Conservation (phyloP, 2,888 invertebrate species). For the Sipunculus nudus region DNA sequence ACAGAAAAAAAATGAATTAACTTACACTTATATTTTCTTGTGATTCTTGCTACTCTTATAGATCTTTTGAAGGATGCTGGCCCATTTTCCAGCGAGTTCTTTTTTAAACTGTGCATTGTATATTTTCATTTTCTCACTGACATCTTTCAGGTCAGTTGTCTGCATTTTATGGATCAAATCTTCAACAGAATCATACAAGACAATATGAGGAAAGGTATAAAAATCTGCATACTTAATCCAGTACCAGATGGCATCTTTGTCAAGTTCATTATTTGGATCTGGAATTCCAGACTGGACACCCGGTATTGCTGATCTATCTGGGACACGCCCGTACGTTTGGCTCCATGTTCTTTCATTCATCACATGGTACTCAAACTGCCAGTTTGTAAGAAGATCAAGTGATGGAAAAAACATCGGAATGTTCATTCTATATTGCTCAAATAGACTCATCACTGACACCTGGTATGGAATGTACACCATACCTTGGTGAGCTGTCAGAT, state of each 20-base stretch:
- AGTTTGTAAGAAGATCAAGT: slow-evolving; percentile 18
- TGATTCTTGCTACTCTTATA: slow-evolving; percentile 16
- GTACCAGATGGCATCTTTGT: slow-evolving; percentile 12
- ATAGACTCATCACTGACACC: slow-evolving; percentile 29
- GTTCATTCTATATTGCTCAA: slow-evolving; percentile 35
- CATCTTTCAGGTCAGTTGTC: slow-evolving; percentile 7
- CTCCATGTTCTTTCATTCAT: slow-evolving; percentile 26
- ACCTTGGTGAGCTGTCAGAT: slow-evolving; percentile 16
- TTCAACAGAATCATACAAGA: slow-evolving; percentile 22
- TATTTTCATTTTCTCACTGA: slow-evolving; percentile 21
- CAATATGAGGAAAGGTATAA: slow-evolving; percentile 25
- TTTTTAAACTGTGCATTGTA: slow-evolving; percentile 21
- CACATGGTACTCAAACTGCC: slow-evolving; percentile 26
- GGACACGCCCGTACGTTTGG: slow-evolving; percentile 4
- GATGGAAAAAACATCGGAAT: slow-evolving; percentile 33
- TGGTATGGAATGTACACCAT: slow-evolving; percentile 28
- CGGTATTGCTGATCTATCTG: slow-evolving; percentile 15
- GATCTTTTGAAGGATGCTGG: slow-evolving; percentile 7
- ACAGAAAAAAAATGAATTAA: too few relatives aligned
- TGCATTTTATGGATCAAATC: slow-evolving; percentile 23
- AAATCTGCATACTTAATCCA: slow-evolving; percentile 32
- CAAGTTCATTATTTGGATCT: slow-evolving; percentile 28
- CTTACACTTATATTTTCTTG: too few relatives aligned
- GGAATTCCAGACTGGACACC: slow-evolving; percentile 9
- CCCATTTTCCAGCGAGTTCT: slow-evolving; percentile 19